Conservation (phyloP, 2,113 vertebrate genomes). For the Narcine bancroftii region DNA sequence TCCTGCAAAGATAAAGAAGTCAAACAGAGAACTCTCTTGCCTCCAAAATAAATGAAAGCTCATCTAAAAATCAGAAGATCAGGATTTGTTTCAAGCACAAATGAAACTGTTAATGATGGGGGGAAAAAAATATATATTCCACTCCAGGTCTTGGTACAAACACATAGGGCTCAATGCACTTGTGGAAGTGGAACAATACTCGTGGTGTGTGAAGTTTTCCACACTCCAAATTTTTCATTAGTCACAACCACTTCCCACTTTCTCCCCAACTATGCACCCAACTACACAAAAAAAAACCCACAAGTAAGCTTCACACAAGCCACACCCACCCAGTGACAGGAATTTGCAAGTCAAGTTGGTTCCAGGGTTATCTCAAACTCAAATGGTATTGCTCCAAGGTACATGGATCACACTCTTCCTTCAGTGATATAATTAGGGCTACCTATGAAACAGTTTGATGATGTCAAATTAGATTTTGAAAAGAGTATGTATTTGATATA, state of each 20-base stretch:
- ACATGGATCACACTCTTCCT: background rate
- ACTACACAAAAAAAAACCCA: background rate
- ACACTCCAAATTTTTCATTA: background rate
- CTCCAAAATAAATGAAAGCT: background rate
- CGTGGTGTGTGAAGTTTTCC: background rate
- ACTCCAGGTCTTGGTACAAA: background rate
- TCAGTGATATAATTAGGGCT: background rate
- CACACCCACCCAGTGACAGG: background rate
- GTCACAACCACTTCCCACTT: background rate
- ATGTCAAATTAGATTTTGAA: background rate
- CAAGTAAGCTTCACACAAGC: background rate
- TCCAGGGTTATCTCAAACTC: background rate
- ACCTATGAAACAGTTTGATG: background rate
- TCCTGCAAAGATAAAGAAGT: conserved; percentile 54
- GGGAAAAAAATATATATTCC: background rate
- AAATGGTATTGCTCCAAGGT: background rate
- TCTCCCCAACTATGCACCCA: background rate
- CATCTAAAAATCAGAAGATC: background rate
- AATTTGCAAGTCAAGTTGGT: background rate
- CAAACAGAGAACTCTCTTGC: background rate
- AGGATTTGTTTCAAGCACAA: background rate
- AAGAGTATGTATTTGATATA: background rate
- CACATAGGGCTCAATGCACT: background rate
- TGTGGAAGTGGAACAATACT: background rate
- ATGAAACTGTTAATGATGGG: background rate